These are phyloP conservation scores for Eulemur mongoz DNA, from an alignment of 2,797 vertebrate genomes.

Conservation along the genomic window DNA sequence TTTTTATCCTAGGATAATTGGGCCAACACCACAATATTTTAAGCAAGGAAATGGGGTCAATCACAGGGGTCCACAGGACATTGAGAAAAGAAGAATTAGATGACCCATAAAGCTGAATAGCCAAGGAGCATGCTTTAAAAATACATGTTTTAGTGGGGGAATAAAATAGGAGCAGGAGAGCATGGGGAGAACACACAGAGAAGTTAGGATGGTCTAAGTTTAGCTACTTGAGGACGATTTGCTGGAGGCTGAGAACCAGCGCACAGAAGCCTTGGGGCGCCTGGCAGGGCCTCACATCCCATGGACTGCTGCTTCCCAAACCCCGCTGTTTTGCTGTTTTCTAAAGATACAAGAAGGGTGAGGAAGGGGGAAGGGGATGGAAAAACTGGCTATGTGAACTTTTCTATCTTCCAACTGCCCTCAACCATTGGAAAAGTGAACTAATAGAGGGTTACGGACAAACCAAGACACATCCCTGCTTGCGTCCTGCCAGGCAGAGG, in stretches of 20 bases:
- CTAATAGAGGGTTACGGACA: background rate
- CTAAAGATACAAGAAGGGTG: background rate
- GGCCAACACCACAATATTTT: background rate
- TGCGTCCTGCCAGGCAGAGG: background rate
- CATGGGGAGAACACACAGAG: background rate
- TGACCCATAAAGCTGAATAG: background rate
- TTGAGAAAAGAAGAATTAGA: background rate
- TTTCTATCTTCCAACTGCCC: background rate
- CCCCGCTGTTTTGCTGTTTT: background rate
- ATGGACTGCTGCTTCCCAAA: background rate
- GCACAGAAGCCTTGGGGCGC: background rate
- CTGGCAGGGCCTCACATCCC: background rate
- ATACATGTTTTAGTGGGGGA: background rate
- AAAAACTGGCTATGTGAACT: background rate
- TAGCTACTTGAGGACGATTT: background rate
- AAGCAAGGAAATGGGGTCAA: background rate
- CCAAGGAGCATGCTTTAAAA: background rate
- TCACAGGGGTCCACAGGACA: background rate
- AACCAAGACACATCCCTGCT: background rate
- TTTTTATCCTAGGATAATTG: background rate
- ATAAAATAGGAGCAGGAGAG: background rate
- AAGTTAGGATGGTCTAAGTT: background rate
- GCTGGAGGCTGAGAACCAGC: slow-evolving; percentile 22
- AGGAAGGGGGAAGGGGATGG: rapidly evolving
- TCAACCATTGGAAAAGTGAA: background rate